Conservation (phyloP, 2,797 vertebrate genomes). For the Pipistrellus kuhlii region DNA sequence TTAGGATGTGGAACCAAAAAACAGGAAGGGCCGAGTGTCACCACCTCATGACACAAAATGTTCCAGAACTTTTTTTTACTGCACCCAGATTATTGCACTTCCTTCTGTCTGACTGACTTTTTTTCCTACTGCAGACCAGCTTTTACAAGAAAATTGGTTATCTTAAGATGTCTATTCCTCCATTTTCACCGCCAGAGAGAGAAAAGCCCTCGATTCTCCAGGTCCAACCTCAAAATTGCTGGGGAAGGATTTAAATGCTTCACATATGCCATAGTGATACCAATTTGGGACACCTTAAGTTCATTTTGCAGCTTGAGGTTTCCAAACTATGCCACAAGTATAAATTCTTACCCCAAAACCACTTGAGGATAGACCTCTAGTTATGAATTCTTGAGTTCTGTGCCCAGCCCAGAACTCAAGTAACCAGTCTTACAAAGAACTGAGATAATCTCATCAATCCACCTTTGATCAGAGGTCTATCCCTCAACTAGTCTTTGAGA, state of each 20-base stretch:
- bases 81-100: neutral
- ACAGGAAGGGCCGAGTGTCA: neutral
- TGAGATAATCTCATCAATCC: neutral
- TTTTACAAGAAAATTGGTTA: neutral
- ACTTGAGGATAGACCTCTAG: neutral
- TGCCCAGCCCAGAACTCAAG: neutral
- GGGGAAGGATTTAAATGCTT: neutral
- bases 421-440: neutral
- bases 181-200: neutral
- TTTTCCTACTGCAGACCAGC: neutral
- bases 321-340: neutral
- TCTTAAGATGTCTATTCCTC: neutral
- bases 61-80: neutral
- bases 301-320: neutral
- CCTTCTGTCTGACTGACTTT: neutral
- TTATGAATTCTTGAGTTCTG: neutral
- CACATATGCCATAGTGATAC: neutral
- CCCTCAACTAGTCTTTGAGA: neutral
- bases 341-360: neutral
- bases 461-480: neutral
- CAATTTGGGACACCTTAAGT: neutral
- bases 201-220: neutral
- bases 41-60: neutral
- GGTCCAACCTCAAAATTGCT: neutral
- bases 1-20: neutral